A percentile compares a stretch with the other conserved stretches of the same genome.
Evolutionary conservation across 1,140 invertebrate species (phyloP).

Genomic region (Eulimnadia texana): DNA sequence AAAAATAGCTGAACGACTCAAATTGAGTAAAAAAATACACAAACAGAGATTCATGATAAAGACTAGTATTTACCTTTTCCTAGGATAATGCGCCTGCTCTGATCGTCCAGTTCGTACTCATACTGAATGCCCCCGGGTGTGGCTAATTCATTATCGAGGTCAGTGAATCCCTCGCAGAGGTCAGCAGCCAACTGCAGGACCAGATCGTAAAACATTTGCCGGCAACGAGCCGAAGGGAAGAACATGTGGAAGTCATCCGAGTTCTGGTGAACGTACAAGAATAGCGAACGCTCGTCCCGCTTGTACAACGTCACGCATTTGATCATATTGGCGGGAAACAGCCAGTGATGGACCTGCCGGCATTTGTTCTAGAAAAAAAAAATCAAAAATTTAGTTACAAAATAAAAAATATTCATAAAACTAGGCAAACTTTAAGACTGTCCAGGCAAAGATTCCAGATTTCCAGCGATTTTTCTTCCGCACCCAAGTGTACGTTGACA

Average conservation of each 20-base stretch:
- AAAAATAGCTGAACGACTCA: too few relatives aligned
- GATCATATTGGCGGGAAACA: conserved; percentile 82
- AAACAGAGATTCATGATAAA: too few relatives aligned
- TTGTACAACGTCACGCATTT: conserved; percentile 90
- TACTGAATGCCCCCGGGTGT: conserved; percentile 41
- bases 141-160: conserved; percentile 51
- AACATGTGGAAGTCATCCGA: conserved; percentile 99
- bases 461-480: conserved; percentile 77
- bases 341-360: conserved; percentile 77
- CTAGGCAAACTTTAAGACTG: conserved; percentile 45
- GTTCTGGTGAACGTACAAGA: conserved; percentile 94
- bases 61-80: too few relatives aligned
- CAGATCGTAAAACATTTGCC: conserved; percentile 66
- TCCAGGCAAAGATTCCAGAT: conserved; percentile 72
- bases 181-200: conserved; percentile 70
- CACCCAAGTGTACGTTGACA: conserved; percentile 83
- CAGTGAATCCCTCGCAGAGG: conserved; percentile 64
- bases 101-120: conserved; percentile 92
- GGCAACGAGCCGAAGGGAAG: conserved; percentile 72
- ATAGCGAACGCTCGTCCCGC: conserved; percentile 84
- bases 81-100: conserved; percentile 67
- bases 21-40: too few relatives aligned
- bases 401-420: too few relatives aligned
- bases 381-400: neutral
- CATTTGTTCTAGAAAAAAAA: conserved; percentile 20